phyloP scores from a whole-genome alignment of 1,140 invertebrate species.

The Bemisia tabaci region DNA sequence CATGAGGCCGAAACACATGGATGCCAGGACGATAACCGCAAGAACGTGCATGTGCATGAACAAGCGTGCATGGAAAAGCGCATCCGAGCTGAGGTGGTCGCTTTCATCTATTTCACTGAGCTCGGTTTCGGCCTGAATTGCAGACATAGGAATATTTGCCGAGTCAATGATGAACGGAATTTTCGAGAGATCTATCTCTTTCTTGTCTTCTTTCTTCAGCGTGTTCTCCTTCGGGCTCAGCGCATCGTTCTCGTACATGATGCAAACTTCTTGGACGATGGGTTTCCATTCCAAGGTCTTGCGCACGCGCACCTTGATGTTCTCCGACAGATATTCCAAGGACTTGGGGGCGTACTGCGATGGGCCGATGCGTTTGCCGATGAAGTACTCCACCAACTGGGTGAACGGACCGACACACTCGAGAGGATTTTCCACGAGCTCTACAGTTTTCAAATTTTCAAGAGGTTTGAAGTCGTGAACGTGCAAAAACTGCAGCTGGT shows the following conservation, averaged over 20 bases:
- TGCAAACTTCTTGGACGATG: conserved; percentile 6
- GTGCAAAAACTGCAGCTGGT: conserved; percentile 17
- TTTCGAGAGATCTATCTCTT: not conserved
- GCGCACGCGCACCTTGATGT: not conserved
- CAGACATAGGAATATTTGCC: not conserved
- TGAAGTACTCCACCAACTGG: conserved; percentile 32
- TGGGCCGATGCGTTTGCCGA: conserved; percentile 29
- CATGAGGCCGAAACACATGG: not conserved
- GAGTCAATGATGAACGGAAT: not conserved
- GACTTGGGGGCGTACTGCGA: conserved; percentile 8
- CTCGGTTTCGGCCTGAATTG: not conserved
- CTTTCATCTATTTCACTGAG: not conserved
- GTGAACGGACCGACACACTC: conserved; percentile 32
- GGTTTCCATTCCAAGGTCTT: conserved; percentile 8
- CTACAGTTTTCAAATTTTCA: conserved; percentile 25
- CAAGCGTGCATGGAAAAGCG: not conserved
- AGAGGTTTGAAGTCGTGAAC: conserved; percentile 16
- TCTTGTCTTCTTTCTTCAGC: not conserved
- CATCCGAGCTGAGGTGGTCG: not conserved
- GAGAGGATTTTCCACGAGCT: conserved; percentile 32
- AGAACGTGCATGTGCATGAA: not conserved
- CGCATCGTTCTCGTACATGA: not conserved
- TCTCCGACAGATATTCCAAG: not conserved
- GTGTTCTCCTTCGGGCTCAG: not conserved
- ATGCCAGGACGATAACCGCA: not conserved